phyloP scores from a whole-genome alignment of 2,888 invertebrate species.

The Drosophila infuscata region DNA sequence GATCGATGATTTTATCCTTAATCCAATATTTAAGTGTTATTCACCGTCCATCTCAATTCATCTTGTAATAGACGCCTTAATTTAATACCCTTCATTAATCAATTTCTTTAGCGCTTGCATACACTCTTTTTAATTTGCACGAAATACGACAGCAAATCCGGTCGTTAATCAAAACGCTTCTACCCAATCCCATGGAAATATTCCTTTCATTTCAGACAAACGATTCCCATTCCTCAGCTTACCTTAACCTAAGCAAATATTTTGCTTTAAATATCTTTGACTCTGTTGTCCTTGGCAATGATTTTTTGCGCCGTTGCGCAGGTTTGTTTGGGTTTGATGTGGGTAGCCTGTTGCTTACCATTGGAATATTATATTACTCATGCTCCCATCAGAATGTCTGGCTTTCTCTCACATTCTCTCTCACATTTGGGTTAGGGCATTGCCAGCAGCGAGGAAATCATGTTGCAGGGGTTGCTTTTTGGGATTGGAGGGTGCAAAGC shows the following conservation, averaged over 20 bases:
- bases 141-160: conserved; percentile 8
- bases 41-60: neutral
- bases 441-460: conserved; percentile 53
- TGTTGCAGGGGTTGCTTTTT: conserved; percentile 62
- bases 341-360: conserved; percentile 72
- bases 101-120: neutral
- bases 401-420: conserved; percentile 4
- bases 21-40: neutral
- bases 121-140: neutral
- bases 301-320: conserved; percentile 52
- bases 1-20: neutral
- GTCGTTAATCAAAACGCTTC: conserved; percentile 21
- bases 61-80: neutral
- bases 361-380: conserved; percentile 52
- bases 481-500: conserved; percentile 49
- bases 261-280: conserved; percentile 22
- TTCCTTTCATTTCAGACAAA: neutral
- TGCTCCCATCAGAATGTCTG: conserved; percentile 38
- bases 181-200: conserved; percentile 5
- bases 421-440: conserved; percentile 34
- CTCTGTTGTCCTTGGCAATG: conserved; percentile 54
- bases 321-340: conserved; percentile 70
- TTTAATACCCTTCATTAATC: neutral
- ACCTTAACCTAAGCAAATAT: conserved; percentile 51
- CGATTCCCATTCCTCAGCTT: neutral